Conservation (phyloP, 2,888 invertebrate genomes). For the Euplagia quadripunctaria region DNA sequence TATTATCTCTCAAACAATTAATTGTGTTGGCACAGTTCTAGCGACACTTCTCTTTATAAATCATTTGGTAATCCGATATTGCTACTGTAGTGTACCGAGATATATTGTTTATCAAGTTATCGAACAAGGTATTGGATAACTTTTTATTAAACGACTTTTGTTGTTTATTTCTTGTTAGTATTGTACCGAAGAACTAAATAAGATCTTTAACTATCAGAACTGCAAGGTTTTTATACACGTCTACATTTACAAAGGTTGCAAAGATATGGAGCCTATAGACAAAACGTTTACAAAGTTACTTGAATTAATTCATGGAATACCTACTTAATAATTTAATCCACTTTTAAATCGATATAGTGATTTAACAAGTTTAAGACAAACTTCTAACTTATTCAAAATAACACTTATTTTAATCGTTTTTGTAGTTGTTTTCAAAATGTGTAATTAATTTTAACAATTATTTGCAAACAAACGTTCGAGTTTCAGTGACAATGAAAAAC, state of each 20-base stretch:
- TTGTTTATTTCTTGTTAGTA: not conserved
- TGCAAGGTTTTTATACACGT: not conserved
- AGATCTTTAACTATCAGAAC: not conserved
- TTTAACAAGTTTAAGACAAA: no score
- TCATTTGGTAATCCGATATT: slow-evolving; percentile 69
- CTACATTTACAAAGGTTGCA: not conserved
- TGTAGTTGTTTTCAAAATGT: no score
- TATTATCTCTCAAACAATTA: slow-evolving; percentile 71
- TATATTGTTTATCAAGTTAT: slow-evolving; percentile 30
- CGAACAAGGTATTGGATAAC: not conserved
- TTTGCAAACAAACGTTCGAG: no score
- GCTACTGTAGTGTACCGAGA: slow-evolving; percentile 58
- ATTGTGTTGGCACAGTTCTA: slow-evolving; percentile 59
- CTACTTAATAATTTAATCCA: no score
- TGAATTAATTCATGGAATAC: no score
- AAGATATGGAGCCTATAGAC: not conserved
- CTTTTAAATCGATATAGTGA: no score
- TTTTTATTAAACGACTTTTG: not conserved
- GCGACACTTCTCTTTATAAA: slow-evolving; percentile 71
- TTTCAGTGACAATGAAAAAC: no score
- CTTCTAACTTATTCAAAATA: no score
- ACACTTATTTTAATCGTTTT: no score
- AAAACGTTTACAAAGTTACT: not conserved
- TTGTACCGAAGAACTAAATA: not conserved
- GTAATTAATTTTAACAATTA: no score